Percentiles rank a stretch among this genome's conserved stretches.
phyloP scores from a whole-genome alignment of 2,888 invertebrate species.

The Dicranocentrus wangi region DNA sequence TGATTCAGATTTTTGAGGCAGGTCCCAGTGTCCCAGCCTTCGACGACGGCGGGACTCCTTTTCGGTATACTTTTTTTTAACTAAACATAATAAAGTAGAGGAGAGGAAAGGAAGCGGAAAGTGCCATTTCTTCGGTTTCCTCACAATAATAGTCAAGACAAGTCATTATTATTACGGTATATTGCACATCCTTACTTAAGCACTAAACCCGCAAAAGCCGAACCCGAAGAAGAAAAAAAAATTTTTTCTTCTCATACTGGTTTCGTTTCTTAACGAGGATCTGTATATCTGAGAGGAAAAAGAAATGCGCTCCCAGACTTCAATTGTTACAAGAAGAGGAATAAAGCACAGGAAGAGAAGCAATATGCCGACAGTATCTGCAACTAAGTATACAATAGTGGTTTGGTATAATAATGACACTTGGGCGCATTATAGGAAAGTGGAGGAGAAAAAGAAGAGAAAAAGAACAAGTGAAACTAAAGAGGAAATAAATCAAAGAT shows the following conservation, averaged over 20 bases:
- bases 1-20: not conserved
- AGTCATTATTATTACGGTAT: slow-evolving; percentile 59
- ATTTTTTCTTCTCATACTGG: not conserved
- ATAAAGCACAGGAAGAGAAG: slow-evolving; percentile 9
- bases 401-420: slow-evolving; percentile 30
- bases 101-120: slow-evolving; percentile 47
- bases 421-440: slow-evolving; percentile 39
- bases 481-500: slow-evolving; percentile 71
- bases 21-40: not conserved
- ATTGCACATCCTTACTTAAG: slow-evolving; percentile 45
- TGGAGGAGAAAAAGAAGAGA: slow-evolving; percentile 19
- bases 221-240: slow-evolving; percentile 12
- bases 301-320: slow-evolving; percentile 6
- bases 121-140: slow-evolving; percentile 52
- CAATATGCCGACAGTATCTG: slow-evolving; percentile 25
- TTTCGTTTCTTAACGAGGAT: slow-evolving; percentile 39
- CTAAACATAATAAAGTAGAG: slow-evolving; percentile 7
- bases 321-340: slow-evolving; percentile 34
- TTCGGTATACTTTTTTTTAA: no score
- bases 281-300: slow-evolving; percentile 14
- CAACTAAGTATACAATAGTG: slow-evolving; percentile 27
- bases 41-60: no score
- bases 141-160: slow-evolving; percentile 46
- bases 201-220: slow-evolving; percentile 32
- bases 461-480: slow-evolving; percentile 44